Base-by-base conservation (phyloP, 2,113 vertebrate genomes). In the Gadus macrocephalus region DNA sequence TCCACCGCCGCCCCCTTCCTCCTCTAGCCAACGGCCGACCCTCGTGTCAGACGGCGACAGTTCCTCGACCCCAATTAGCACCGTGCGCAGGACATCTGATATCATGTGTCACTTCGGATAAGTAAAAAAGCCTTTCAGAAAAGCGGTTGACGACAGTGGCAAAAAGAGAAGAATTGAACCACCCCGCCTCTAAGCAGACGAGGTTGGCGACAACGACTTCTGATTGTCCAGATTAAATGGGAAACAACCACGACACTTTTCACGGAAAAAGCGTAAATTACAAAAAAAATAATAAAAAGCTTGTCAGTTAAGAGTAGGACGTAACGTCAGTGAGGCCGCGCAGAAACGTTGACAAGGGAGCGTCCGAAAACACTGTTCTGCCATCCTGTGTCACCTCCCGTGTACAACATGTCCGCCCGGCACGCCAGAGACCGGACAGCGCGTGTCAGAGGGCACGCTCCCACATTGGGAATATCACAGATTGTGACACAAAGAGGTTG, bases 41-140 rank as follows among this genome's bases (percentile, higher is more conserved):
- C 73, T 16, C 67, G 61, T 2, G 31, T 67, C 64, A 16, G 67
- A 22, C 56, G 55, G 49, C 67, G 31, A 76, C 70, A 66, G 15
- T 63, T 22, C 71, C 77, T 75, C 17, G 14, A 86, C 81, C 82
- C 75, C 74, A 80, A 87, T 86, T 86, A 83, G 85, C 74, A 81
- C 74, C 66, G 7, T 20, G 53, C 79, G 60, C 35, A 71, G 64
- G 55, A 63, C 74, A 76, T 83, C 69, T 78, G 79, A 83, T 83
- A 75, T 62, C 78, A 19, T 1, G 4, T 73, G 75, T 81, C 73
- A 81, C 65, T 72, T 74, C 68, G 74, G 68, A 78, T 68, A 60
- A 80, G 78, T 70, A 71, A 70, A 82, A 74, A 74, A 25, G 58
- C 56, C 55, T 55, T 58, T 1, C 25, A 25, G 15, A 66, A 69